Conservation (phyloP, 1,140 invertebrate genomes). For the Oscheius sp. region DNA sequence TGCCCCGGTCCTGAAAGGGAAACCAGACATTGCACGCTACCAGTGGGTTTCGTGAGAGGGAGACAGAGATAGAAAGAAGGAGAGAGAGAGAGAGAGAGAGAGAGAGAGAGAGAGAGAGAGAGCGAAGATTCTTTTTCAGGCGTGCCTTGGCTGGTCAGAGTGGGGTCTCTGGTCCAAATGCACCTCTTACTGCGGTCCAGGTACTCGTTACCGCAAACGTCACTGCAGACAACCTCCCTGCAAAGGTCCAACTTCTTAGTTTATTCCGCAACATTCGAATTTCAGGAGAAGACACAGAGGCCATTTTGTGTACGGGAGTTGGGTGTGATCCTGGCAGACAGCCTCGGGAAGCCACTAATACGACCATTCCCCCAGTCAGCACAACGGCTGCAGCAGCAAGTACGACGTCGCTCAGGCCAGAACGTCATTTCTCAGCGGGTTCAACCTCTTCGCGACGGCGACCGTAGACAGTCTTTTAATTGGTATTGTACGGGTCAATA, state of each 20-base stretch:
- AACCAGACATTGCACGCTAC: not conserved
- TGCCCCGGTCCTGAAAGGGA: constrained; percentile 8
- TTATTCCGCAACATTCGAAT: not conserved
- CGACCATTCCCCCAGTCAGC: too few relatives aligned
- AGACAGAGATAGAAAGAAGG: too few relatives aligned
- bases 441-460: too few relatives aligned
- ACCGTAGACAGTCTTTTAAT: too few relatives aligned
- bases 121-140: not conserved
- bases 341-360: too few relatives aligned
- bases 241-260: not conserved
- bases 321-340: too few relatives aligned
- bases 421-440: too few relatives aligned
- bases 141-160: not conserved
- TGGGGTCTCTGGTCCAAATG: not conserved
- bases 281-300: not conserved
- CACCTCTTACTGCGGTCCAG: not conserved
- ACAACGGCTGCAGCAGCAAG: too few relatives aligned
- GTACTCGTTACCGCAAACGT: not conserved
- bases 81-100: too few relatives aligned
- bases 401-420: too few relatives aligned
- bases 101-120: too few relatives aligned
- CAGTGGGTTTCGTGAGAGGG: not conserved
- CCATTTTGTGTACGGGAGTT: not conserved
- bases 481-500: too few relatives aligned
- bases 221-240: not conserved